Evolutionary conservation across 2,797 vertebrate species (phyloP).

Genomic region (Tokudaia muenninki): DNA sequence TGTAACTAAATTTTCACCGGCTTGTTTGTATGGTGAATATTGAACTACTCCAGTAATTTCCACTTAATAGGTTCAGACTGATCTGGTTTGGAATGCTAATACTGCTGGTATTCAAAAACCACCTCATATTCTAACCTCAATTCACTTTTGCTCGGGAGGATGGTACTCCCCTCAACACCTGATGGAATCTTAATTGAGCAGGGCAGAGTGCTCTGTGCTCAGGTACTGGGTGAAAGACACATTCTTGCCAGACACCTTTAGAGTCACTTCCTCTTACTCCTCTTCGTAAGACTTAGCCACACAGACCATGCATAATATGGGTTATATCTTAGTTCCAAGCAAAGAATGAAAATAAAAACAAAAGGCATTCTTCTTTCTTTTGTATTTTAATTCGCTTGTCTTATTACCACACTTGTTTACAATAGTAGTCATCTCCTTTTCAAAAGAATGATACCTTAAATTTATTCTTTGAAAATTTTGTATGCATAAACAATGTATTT

Average conservation of each 20-base stretch:
- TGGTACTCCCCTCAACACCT: not conserved
- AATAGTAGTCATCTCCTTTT: not conserved
- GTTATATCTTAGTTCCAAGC: not conserved
- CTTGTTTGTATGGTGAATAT: not conserved
- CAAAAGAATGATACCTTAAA: not conserved
- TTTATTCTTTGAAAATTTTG: not conserved
- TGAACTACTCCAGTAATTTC: constrained; percentile 35
- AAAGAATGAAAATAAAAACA: constrained; percentile 43
- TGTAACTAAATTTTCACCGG: not conserved
- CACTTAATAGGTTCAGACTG: not conserved
- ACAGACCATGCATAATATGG: not conserved
- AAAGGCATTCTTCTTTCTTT: constrained; percentile 13
- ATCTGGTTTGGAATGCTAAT: constrained; percentile 31
- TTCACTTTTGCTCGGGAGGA: not conserved
- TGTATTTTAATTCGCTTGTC: constrained; percentile 18
- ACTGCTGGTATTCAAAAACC: not conserved
- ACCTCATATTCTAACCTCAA: not conserved
- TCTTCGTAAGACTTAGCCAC: not conserved
- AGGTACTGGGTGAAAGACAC: not conserved
- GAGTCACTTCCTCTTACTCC: not conserved
- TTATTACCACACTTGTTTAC: not conserved
- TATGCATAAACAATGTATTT: not conserved
- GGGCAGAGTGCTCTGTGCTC: not conserved
- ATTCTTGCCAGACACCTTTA: not conserved
- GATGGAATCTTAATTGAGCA: not conserved